Percentiles rank a stretch among this genome's conserved stretches.
phyloP scores from a whole-genome alignment of 2,797 vertebrate genomes.

The Mycteria americana region DNA sequence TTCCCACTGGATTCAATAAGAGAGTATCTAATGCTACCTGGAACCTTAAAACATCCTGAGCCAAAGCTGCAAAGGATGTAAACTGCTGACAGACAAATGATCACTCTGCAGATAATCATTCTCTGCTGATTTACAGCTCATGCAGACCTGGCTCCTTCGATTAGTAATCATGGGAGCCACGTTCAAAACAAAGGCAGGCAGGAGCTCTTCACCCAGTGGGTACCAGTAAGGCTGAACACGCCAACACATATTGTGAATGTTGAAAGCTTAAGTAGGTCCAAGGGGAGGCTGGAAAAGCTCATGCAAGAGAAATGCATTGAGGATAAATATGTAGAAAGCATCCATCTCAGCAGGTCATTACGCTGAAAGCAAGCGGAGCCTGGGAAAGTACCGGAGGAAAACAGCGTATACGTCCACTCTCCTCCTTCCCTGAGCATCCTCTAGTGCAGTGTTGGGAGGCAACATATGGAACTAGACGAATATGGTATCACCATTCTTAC shows the following conservation, averaged over 20 bases:
- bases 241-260: background rate
- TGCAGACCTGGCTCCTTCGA: background rate
- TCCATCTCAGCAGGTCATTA: background rate
- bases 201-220: background rate
- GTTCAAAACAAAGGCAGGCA: background rate
- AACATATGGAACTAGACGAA: fast-evolving
- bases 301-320: background rate
- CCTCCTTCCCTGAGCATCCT: background rate
- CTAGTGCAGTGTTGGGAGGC: background rate
- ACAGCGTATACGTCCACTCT: background rate
- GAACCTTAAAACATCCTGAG: background rate
- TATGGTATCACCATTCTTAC: background rate
- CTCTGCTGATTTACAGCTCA: background rate
- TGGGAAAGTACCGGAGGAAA: background rate
- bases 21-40: background rate
- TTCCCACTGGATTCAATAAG: background rate
- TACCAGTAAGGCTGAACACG: background rate
- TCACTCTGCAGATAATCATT: background rate
- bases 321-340: background rate
- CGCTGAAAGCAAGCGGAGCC: background rate
- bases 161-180: background rate
- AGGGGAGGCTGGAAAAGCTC: background rate
- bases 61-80: background rate
- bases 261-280: background rate
- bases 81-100: background rate